Conservation (phyloP, 2,797 vertebrate genomes). For the Alectoris magna region DNA sequence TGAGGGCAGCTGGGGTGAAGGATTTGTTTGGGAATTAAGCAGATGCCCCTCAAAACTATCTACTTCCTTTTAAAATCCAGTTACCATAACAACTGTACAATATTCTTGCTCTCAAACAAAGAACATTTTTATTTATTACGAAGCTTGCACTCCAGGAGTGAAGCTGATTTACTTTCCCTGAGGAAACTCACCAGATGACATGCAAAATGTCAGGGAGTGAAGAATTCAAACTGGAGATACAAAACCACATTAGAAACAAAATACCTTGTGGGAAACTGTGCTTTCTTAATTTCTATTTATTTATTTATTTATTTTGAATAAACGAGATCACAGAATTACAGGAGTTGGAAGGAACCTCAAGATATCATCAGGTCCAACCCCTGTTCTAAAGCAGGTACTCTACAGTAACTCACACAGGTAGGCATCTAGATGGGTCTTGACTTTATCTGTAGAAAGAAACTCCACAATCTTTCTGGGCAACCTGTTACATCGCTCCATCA, state of each 20-base stretch:
- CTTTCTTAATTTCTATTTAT: neutral
- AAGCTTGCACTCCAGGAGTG: constrained; percentile 72
- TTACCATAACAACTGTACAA: constrained; percentile 79
- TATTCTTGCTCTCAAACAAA: constrained; percentile 68
- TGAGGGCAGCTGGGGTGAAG: constrained; percentile 57
- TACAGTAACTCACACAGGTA: no score
- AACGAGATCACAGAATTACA: constrained; percentile 6
- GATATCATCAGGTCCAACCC: no score
- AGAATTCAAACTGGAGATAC: constrained; percentile 38
- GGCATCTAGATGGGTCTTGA: no score
- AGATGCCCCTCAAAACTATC: constrained; percentile 59
- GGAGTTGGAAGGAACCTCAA: no score
- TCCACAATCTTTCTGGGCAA: no score
- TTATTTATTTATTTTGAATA: constrained; percentile 21
- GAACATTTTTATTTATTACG: constrained; percentile 70
- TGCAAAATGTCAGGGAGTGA: constrained; percentile 69
- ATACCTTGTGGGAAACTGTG: constrained; percentile 7
- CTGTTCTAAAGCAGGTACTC: no score
- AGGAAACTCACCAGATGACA: constrained; percentile 70
- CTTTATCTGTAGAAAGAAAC: no score
- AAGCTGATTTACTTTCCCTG: constrained; percentile 77
- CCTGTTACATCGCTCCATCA: no score
- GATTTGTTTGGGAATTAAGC: constrained; percentile 69
- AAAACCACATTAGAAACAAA: constrained; percentile 52
- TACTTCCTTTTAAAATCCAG: constrained; percentile 68